Conservation (phyloP, 2,113 vertebrate species). For the Chamaea fasciata region DNA sequence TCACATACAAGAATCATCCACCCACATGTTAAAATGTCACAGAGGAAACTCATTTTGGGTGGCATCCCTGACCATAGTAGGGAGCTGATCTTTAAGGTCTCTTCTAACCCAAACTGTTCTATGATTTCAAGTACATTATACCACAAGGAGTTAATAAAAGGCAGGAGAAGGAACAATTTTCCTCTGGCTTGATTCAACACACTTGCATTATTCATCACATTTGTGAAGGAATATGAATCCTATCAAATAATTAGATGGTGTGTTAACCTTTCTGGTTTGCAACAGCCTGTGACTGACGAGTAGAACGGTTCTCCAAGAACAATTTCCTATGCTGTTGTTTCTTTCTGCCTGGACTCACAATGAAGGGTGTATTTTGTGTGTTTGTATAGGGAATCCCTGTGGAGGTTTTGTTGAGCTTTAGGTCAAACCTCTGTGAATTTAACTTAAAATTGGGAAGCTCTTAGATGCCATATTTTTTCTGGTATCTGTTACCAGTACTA, state of each 20-base stretch:
- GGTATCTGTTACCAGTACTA: not conserved
- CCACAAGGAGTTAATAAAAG: constrained; percentile 15
- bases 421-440: not conserved
- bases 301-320: not conserved
- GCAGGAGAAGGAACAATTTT: not conserved
- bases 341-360: not conserved
- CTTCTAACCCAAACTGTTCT: not conserved
- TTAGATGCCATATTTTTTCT: not conserved
- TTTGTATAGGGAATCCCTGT: not conserved
- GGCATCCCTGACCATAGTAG: not conserved
- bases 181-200: not conserved
- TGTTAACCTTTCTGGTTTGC: not conserved
- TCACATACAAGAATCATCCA: not conserved
- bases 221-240: constrained; percentile 12
- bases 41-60: not conserved
- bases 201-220: not conserved
- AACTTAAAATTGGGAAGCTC: not conserved
- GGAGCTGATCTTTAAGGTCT: not conserved
- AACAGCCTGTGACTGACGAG: not conserved
- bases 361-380: not conserved
- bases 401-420: not conserved
- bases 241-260: not conserved
- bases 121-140: not conserved
- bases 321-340: not conserved
- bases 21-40: not conserved